Percentiles rank a stretch among this genome's conserved stretches.
These are phyloP conservation scores for Phalacrocorax carbo DNA, from an alignment of 2,113 vertebrate species.

Conservation along the genomic window DNA sequence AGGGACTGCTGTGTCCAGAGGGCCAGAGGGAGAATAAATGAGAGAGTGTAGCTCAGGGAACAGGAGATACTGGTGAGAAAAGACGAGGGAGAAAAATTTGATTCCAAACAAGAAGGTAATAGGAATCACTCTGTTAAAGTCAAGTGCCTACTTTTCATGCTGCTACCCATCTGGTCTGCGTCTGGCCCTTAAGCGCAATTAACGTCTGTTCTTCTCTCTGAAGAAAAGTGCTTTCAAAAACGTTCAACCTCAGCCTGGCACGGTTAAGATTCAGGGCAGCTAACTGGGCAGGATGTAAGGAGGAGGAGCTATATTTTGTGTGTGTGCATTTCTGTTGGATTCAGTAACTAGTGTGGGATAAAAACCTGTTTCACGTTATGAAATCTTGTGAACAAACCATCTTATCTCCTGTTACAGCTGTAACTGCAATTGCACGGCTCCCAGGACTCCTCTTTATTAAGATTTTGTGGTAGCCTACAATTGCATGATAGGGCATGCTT, in stretches of 20 bases:
- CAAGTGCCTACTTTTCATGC: neutral
- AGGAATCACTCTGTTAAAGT: neutral
- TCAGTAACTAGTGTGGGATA: neutral
- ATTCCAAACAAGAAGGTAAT: neutral
- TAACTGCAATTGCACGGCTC: neutral
- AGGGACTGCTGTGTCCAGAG: neutral
- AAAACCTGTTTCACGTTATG: neutral
- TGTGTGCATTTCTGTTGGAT: neutral
- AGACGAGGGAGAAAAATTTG: neutral
- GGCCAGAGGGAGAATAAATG: neutral
- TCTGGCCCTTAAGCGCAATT: neutral
- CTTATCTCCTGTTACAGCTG: neutral
- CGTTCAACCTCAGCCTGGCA: neutral
- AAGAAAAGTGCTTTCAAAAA: neutral
- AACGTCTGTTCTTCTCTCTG: neutral
- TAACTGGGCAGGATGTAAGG: neutral
- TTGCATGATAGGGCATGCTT: neutral
- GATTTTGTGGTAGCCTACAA: neutral
- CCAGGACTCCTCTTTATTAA: neutral
- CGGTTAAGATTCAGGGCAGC: neutral
- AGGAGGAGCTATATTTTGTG: neutral
- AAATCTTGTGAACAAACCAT: neutral
- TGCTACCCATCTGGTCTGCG: neutral
- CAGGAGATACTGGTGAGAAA: neutral
- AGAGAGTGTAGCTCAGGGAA: neutral